Evolutionary conservation across 2,113 vertebrate genomes (phyloP).

Genomic region (rabbit (Oryctolagus cuniculus)): DNA sequence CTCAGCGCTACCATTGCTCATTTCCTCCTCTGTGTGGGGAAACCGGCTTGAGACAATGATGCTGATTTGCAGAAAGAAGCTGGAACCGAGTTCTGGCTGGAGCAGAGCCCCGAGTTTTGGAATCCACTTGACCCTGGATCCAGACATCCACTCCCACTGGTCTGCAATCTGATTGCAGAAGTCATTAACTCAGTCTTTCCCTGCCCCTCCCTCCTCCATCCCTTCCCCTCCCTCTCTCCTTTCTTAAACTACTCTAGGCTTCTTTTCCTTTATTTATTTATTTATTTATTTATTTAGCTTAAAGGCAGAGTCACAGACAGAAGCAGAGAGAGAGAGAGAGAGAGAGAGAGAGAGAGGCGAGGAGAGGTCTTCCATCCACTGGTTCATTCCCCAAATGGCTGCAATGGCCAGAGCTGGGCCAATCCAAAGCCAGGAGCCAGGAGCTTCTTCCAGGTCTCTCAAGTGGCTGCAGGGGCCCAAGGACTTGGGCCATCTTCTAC

Average conservation of each 20-base stretch:
- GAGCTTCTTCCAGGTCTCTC: too few species aligned
- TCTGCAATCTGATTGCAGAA: conserved; percentile 14
- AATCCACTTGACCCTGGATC: background rate
- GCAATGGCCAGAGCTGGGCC: too few species aligned
- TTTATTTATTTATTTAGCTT: too few species aligned
- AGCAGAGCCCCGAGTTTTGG: background rate
- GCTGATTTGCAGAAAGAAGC: background rate
- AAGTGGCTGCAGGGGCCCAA: too few species aligned
- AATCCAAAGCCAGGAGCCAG: too few species aligned
- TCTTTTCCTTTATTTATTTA: too few species aligned
- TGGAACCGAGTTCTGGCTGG: background rate
- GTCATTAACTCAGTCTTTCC: background rate
- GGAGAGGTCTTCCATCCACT: too few species aligned
- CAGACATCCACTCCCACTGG: background rate
- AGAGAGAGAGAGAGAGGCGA: too few species aligned
- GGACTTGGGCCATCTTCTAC: too few species aligned
- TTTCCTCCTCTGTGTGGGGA: background rate
- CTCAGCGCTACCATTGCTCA: background rate
- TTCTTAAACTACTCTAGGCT: conserved; percentile 5
- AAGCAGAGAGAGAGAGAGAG: too few species aligned
- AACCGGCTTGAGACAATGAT: conserved; percentile 2
- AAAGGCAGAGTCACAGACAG: too few species aligned
- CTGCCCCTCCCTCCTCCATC: background rate
- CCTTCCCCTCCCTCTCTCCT: background rate
- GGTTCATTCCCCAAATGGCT: too few species aligned